These are phyloP conservation scores for Sciurus vulgaris DNA, from an alignment of 2,797 vertebrate species.

Conservation along the genomic window DNA sequence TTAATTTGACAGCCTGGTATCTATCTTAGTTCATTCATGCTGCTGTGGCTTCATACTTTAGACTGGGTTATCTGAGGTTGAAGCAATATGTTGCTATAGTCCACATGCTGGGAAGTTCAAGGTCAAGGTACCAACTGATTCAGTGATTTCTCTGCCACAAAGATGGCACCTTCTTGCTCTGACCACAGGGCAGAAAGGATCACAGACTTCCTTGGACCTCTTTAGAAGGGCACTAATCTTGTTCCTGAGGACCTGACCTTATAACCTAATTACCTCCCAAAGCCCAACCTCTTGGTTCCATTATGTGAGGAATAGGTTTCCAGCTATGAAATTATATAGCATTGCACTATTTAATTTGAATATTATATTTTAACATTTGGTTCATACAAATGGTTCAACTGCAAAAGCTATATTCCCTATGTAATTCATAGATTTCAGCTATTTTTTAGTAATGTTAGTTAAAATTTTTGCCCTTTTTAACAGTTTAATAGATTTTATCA, in stretches of 20 bases:
- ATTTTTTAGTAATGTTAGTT: not conserved
- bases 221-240: not conserved
- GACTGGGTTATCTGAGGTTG: not conserved
- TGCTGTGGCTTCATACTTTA: not conserved
- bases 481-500: not conserved
- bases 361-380: not conserved
- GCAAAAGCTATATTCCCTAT: not conserved
- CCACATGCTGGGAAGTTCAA: too few species aligned
- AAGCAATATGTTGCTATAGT: too few species aligned
- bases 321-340: too few species aligned
- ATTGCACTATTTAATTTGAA: not conserved
- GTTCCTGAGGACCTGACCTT: not conserved
- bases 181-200: too few species aligned
- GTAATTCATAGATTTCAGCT: not conserved
- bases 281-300: not conserved
- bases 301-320: not conserved
- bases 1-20: not conserved
- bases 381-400: not conserved
- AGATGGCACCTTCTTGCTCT: not conserved
- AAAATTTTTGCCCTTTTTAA: conserved; percentile 1
- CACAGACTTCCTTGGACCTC: not conserved
- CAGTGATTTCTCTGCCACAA: not conserved
- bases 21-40: too few species aligned
- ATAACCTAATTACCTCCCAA: too few species aligned
- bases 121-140: accelerated